These are phyloP conservation scores for Harmothoe impar DNA, from an alignment of 2,888 invertebrate species.

Conservation along the genomic window DNA sequence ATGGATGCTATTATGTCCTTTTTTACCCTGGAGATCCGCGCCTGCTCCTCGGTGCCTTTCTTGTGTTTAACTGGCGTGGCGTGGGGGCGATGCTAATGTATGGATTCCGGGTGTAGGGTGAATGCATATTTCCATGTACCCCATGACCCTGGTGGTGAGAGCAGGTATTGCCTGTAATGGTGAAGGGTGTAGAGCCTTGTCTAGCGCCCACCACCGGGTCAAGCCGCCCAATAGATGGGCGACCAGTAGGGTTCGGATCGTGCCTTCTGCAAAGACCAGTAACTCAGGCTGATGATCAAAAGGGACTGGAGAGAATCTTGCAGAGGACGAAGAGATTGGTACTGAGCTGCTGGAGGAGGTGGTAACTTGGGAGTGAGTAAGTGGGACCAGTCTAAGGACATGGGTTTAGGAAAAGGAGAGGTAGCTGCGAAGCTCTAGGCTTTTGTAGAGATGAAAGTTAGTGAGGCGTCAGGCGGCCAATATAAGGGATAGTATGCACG, in stretches of 20 bases:
- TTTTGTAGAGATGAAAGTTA: neutral
- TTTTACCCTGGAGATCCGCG: neutral
- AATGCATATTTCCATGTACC: constrained; percentile 32
- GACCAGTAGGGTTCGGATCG: neutral
- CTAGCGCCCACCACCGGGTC: neutral
- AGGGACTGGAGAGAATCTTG: neutral
- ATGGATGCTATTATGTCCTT: constrained; percentile 8
- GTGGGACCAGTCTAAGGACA: neutral
- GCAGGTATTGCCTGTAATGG: neutral
- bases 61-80: neutral
- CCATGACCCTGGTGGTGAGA: neutral
- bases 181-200: neutral
- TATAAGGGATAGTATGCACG: neutral
- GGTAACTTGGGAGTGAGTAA: neutral
- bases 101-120: constrained; percentile 22
- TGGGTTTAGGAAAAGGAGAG: neutral
- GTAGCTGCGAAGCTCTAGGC: neutral
- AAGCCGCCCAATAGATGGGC: constrained; percentile 41
- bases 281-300: constrained; percentile 41
- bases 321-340: neutral
- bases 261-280: constrained; percentile 18
- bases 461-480: neutral
- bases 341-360: neutral
- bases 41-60: neutral
- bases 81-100: neutral